Evolutionary conservation across 2,797 vertebrate species (phyloP), one percentile per base, ranked within the genome.

Genomic region (Selene dorsalis): DNA sequence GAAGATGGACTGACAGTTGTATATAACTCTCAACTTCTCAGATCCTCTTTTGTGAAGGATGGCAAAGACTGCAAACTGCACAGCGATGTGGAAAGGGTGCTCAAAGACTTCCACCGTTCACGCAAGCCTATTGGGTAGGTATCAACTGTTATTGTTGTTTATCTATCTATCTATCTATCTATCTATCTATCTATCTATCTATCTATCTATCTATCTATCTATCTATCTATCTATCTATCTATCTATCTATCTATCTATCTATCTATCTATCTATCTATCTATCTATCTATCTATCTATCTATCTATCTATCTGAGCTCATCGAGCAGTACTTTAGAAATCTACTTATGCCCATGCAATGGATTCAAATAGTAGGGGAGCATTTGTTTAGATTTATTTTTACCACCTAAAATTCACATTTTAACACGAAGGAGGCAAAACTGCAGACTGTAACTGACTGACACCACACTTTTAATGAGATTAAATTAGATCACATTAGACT

Each of bases 31-130:
- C 26, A 32, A 39, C 64, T 85, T 53, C 79, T 56, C 47, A 94
- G 93, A 58, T 95, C 93, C 56, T 87, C 91, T 48, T 94, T 94
- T 67, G 73, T 83, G 87, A 95, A 94, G 80, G 93, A 95, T 9
- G 93, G 93, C 8, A 94, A 95, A 82, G 94, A 94, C 84, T 95
- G 92, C 85, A 95, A 95, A 84, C 88, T 94, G 64, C 88, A 95
- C 0, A 81, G 16, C 18, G 92, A 94, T 2, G 94, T 94, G 84
- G 92, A 94, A n/a, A 86, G 81, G 24, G 83, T 95, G 20, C 89
- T 95, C 2, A 95, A 95, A 83, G 94, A 95, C 0, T 94, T 95
- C 85, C 93, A 94, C 68, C 89, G 87, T 11, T 90, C 86, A 72
- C 88, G 84, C 68, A 95, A 95, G 66, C 94, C 94, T 13, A 95